A percentile compares a stretch with the other conserved stretches of the same genome.
Conservation (phyloP, 1,140 invertebrate species). For the Venustaconcha ellipsiformis region DNA sequence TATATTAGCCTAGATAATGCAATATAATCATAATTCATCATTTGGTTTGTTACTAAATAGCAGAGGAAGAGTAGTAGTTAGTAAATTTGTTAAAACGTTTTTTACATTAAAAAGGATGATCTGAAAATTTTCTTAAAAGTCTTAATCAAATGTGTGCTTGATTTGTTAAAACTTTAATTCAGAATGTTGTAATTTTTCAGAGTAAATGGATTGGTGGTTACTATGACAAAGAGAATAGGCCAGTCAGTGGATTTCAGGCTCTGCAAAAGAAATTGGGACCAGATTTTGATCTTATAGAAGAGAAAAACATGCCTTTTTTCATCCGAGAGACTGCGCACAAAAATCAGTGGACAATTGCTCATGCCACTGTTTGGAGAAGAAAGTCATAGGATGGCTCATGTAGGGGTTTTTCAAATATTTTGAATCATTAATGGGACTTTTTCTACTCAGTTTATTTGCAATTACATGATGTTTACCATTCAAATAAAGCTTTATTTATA, state of each 20-base stretch:
- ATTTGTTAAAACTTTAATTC: background rate
- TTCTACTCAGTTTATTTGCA: too few relatives aligned
- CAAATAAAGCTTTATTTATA: too few relatives aligned
- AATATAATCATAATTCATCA: too few relatives aligned
- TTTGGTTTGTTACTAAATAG: too few relatives aligned
- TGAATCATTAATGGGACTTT: too few relatives aligned
- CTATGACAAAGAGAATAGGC: constrained; percentile 45
- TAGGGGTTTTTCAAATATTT: too few relatives aligned
- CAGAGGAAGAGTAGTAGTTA: too few relatives aligned
- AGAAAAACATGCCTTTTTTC: constrained; percentile 66
- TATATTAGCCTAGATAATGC: too few relatives aligned
- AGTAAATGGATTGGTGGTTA: constrained; percentile 66
- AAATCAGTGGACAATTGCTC: constrained; percentile 67
- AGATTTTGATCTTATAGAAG: constrained; percentile 61
- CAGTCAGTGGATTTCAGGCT: constrained; percentile 59
- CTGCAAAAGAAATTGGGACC: constrained; percentile 56
- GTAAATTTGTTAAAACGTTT: background rate
- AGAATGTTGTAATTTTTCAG: constrained; percentile 39
- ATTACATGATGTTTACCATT: too few relatives aligned
- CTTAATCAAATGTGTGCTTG: background rate
- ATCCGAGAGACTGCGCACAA: constrained; percentile 68
- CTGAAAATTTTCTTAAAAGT: background rate
- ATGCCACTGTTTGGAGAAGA: constrained; percentile 66
- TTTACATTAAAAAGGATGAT: background rate
- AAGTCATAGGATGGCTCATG: constrained; percentile 35